A percentile compares a stretch with the other conserved stretches of the same genome.
phyloP scores from a whole-genome alignment of 30 jellyfish, hydroid and myxozoan genomes.

The Calvadosia cruxmelitensis region DNA sequence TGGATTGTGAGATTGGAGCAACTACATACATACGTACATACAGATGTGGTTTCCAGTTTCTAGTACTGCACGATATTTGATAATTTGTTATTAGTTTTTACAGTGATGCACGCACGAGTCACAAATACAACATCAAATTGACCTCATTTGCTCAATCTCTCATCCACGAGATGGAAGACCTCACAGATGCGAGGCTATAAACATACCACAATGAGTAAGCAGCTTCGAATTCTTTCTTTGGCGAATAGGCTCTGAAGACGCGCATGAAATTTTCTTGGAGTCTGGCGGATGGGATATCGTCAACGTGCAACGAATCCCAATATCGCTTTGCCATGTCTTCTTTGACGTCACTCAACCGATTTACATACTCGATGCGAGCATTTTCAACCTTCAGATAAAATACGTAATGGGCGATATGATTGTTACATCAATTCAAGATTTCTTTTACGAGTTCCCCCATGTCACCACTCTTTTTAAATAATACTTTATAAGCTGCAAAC shows the following conservation, averaged over 20 bases:
- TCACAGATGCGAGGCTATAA: not conserved
- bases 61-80: not conserved
- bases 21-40: constrained; percentile 12
- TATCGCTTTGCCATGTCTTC: constrained; percentile 9
- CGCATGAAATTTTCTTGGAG: constrained; percentile 10
- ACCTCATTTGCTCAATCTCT: no score
- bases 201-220: not conserved
- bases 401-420: no score
- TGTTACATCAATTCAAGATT: no score
- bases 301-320: constrained; percentile 15
- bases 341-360: constrained; percentile 3
- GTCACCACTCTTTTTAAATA: no score
- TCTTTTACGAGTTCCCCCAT: no score
- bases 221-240: constrained; percentile 8
- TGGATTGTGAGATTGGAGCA: no score
- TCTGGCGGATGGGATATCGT: constrained; percentile 15
- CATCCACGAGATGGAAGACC: no score
- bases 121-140: not conserved
- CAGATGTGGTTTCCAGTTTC: not conserved
- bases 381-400: not conserved
- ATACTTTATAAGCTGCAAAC: no score
- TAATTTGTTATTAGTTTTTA: not conserved
- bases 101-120: not conserved
- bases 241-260: constrained; percentile 27
- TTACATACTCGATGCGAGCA: constrained; percentile 6